A percentile compares a stretch with the other conserved stretches of the same genome.
These are phyloP conservation scores for Galeruca laticollis DNA, from an alignment of 2,888 invertebrate species.

Conservation along the genomic window DNA sequence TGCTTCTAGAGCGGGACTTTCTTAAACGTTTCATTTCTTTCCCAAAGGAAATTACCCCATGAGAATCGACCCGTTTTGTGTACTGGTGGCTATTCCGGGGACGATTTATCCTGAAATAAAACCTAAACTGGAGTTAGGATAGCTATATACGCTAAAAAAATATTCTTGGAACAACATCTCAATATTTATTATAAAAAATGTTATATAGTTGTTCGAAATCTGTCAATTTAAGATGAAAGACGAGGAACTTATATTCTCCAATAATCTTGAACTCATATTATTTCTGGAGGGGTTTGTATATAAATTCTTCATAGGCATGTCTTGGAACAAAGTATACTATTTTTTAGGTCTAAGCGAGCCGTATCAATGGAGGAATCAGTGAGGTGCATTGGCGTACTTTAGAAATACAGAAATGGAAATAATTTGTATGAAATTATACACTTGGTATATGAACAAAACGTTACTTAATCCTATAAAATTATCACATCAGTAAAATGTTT, in stretches of 20 bases:
- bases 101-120: slow-evolving; percentile 2
- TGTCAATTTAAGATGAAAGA: not conserved
- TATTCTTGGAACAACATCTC: not conserved
- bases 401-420: too few relatives aligned
- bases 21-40: slow-evolving; percentile 7
- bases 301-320: too few relatives aligned
- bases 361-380: too few relatives aligned
- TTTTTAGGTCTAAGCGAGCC: too few relatives aligned
- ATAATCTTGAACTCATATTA: not conserved
- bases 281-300: too few relatives aligned
- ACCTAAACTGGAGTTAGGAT: not conserved
- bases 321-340: too few relatives aligned
- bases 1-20: not conserved
- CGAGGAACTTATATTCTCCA: not conserved
- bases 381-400: too few relatives aligned
- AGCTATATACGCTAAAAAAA: not conserved
- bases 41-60: slow-evolving; percentile 2
- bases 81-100: not conserved
- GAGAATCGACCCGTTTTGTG: slow-evolving; percentile 7
- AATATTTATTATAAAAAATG: not conserved
- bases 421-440: too few relatives aligned
- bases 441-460: too few relatives aligned
- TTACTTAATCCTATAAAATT: too few relatives aligned
- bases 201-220: not conserved
- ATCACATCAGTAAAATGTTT: too few relatives aligned